Evolutionary conservation across 2,113 vertebrate species (phyloP), one percentile per base, ranked within the genome.

Genomic region (Oenanthe oenanthe): DNA sequence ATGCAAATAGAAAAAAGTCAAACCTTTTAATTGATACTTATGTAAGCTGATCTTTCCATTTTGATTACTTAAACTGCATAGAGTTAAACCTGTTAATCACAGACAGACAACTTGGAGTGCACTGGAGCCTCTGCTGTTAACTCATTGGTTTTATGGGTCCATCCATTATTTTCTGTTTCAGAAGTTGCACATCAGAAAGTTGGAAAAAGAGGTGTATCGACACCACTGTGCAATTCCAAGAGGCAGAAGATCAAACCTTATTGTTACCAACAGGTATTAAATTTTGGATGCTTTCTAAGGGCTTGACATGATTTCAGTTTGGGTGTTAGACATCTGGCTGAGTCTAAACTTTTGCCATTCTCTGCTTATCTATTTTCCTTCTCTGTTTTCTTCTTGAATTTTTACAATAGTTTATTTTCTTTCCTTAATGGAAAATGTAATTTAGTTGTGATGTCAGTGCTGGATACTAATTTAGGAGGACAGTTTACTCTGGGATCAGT

Each of bases 231-330:
- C 24, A 6, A 72, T 98, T 89, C 97, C 98, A 28, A 98, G 98
- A 70, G 97, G 97, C 92, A 98, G 92, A 61, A 99, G 98, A 91
- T 95, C 98, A 74, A 97, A 97, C 86, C 96, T 99, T 62, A 93
- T 99, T 72, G 72, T 99, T 91, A 99, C 99, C 83, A 99, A 98
- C 95, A 99, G 99, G 99, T 99, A 97, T 36, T n/a, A 34, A 54
- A 19, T 17, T 72, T 22, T 45, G 14, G 63, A 47, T 28, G 20
- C 29, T 75, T 92, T 71, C 17, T 87, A 25, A 48, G 58, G 22
- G 42, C 17, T 82, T 77, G 43, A 36, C 57, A 72, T 36, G 7
- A 6, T 79, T 91, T 93, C 34, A 28, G 0, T 26, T 32, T 62
- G 34, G 26, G 32, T 7, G 56, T 85, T 43, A 61, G n/a, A 36